Evolutionary conservation across 1,140 invertebrate species (phyloP).

Genomic region (Polyergus mexicanus): DNA sequence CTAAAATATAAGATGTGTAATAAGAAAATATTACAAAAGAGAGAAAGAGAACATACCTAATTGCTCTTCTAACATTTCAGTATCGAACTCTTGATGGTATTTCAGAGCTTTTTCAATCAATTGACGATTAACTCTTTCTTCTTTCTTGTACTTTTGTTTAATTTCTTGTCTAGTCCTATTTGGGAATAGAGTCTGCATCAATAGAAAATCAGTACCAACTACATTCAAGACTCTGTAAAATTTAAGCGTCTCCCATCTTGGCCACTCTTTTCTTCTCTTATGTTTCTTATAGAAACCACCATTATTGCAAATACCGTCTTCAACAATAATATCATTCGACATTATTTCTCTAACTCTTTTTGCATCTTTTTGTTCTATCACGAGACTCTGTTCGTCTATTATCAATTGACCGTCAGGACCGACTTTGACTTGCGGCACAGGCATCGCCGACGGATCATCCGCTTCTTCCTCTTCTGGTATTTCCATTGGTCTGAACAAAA

Average conservation of each 20-base stretch:
- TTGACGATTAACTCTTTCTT: slow-evolving; percentile 88
- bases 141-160: slow-evolving; percentile 92
- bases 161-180: slow-evolving; percentile 92
- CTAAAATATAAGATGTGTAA: not conserved
- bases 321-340: slow-evolving; percentile 89
- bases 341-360: slow-evolving; percentile 89
- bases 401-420: slow-evolving; percentile 95
- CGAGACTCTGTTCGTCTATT: slow-evolving; percentile 94
- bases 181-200: slow-evolving; percentile 95
- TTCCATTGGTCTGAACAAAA: slow-evolving; percentile 53
- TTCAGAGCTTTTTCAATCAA: slow-evolving; percentile 88
- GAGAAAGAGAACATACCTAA: slow-evolving; percentile 79
- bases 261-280: slow-evolving; percentile 90
- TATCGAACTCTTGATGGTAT: slow-evolving; percentile 86
- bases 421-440: slow-evolving; percentile 95
- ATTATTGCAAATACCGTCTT: slow-evolving; percentile 88
- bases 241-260: slow-evolving; percentile 91
- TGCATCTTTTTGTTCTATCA: slow-evolving; percentile 91
- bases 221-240: slow-evolving; percentile 96
- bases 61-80: slow-evolving; percentile 85
- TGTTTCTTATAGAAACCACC: slow-evolving; percentile 90
- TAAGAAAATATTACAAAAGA: slow-evolving; percentile 36
- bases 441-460: slow-evolving; percentile 87
- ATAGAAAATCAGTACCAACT: slow-evolving; percentile 95
- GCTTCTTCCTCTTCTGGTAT: slow-evolving; percentile 80